These are phyloP conservation scores for Isichthys henryi DNA, from an alignment of 2,113 vertebrate species.

Conservation along the genomic window DNA sequence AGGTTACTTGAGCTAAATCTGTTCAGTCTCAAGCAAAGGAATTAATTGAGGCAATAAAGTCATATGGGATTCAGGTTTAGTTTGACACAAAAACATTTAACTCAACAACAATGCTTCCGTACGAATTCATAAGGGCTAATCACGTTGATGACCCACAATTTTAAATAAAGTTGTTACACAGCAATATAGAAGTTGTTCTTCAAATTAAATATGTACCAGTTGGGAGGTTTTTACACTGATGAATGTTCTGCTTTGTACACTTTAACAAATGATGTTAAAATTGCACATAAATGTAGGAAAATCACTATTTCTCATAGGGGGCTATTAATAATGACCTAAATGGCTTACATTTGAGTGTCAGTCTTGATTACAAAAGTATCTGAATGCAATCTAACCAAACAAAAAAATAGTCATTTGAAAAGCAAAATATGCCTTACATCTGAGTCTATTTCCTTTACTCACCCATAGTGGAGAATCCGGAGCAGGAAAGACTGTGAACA, in stretches of 20 bases:
- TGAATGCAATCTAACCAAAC: neutral
- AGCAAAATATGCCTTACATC: neutral
- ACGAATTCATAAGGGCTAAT: neutral
- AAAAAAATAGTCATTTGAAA: neutral
- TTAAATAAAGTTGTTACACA: neutral
- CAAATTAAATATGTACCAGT: neutral
- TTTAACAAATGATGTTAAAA: neutral
- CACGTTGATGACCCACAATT: neutral
- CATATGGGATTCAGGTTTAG: neutral
- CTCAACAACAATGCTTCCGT: neutral
- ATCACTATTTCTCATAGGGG: neutral
- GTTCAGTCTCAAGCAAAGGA: too few relatives aligned
- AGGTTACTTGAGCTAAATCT: too few relatives aligned
- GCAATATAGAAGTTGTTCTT: neutral
- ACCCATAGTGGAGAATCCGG: neutral
- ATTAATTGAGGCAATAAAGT: neutral
- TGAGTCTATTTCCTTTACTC: neutral
- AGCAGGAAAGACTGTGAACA: neutral
- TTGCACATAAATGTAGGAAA: neutral
- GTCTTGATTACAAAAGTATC: neutral
- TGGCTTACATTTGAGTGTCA: neutral
- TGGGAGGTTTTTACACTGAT: neutral
- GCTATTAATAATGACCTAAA: neutral
- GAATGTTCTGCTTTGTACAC: neutral
- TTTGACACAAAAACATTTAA: neutral